These are phyloP conservation scores for Peromyscus aztecus DNA, from an alignment of 2,797 vertebrate species.

Conservation along the genomic window DNA sequence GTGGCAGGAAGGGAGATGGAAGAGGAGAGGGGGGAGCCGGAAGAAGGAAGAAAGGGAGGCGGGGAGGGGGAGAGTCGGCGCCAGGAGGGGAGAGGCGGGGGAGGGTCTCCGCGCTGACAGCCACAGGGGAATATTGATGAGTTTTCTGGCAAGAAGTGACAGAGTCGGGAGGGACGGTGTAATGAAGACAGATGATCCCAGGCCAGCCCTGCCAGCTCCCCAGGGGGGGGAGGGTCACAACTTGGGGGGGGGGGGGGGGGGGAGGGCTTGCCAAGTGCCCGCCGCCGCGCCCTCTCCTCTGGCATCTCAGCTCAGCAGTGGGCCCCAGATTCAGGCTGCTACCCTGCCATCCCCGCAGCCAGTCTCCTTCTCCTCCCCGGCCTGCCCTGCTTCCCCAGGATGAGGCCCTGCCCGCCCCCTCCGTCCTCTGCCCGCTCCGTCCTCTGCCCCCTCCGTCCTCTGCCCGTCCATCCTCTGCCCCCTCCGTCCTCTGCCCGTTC, in stretches of 20 bases:
- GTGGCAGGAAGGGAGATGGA: too few species aligned
- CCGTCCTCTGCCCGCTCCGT: not conserved
- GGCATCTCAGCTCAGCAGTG: conserved; percentile 10
- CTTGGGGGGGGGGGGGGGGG: accelerated
- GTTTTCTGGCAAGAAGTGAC: conserved; percentile 85
- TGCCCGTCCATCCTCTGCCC: too few species aligned
- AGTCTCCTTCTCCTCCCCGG: not conserved
- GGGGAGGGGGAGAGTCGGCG: not conserved
- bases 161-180: conserved; percentile 84
- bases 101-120: conserved; percentile 15
- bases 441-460: not conserved
- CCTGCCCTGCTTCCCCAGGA: not conserved
- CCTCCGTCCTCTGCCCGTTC: too few species aligned
- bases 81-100: not conserved
- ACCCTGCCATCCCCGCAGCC: too few species aligned
- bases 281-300: not conserved
- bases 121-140: conserved; percentile 86
- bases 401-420: not conserved
- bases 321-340: not conserved
- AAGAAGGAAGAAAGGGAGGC: too few species aligned
- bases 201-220: conserved; percentile 79
- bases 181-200: conserved; percentile 90
- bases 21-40: too few species aligned
- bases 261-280: not conserved
- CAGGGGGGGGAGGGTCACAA: conserved; percentile 72